Evolutionary conservation across 2,888 invertebrate genomes (phyloP), one percentile per base, ranked within the genome.

Genomic region (Morpho helenor): DNA sequence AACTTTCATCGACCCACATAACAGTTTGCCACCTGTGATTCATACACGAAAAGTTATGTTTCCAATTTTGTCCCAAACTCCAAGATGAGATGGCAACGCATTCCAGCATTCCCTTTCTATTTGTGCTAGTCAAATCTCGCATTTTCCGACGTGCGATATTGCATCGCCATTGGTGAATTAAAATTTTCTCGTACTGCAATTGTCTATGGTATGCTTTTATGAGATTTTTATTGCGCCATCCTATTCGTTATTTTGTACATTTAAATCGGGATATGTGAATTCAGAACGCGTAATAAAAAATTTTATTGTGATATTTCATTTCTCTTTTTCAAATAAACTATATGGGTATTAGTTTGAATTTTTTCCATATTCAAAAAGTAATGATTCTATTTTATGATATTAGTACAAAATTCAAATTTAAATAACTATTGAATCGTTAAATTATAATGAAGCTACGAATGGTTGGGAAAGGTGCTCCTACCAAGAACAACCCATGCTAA

Each of bases 1-100:
- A 31, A 31, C 31, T 31, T 31, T 31, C 5, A 31, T 3, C 68
- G 72, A 66, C 74, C 62, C 64, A 66, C 74, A 76, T 77, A 76
- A 71, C 75, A 72, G 75, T 31, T 31, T 31, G 31, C 31, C 31
- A 31, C 31, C 31, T 31, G 31, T 5, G 31, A 31, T 31, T 31
- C 31, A 31, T 5, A 31, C 2, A 31, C 31, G 45, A 79, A 16
- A 16, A 16, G 73, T 81, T 80, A 81, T 81, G 78, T 67, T 71
- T 79, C 76, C 79, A 80, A 80, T 81, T 77, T 80, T 66, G 75
- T 56, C 49, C 60, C 54, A 42, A 53, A 55, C 56, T 52, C 51
- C 48, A 57, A 41, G 53, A 49, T 47, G 53, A 54, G 60, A 59
- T 57, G 41, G 53, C 57, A 59, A 60, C 60, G 57, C 49, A 16